Evolutionary conservation across 2,113 vertebrate genomes (phyloP).

Genomic region (Antigone vipio): DNA sequence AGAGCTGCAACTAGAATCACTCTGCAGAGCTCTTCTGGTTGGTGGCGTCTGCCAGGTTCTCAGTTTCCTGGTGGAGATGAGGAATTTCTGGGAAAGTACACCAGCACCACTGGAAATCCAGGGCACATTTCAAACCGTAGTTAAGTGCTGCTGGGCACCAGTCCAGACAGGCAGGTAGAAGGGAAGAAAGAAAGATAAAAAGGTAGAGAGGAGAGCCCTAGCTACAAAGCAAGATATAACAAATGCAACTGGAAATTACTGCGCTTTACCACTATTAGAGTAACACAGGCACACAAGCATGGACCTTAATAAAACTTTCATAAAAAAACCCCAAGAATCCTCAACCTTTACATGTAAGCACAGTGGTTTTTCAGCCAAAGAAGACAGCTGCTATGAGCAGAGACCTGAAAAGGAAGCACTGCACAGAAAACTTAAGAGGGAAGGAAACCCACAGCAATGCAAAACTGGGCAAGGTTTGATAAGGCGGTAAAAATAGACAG

Average conservation of each 20-base stretch:
- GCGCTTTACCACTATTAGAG: neutral
- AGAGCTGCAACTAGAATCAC: neutral
- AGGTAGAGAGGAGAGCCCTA: neutral
- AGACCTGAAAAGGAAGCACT: neutral
- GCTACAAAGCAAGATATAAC: neutral
- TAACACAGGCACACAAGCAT: neutral
- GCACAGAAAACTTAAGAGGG: neutral
- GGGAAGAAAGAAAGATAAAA: neutral
- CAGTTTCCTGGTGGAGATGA: neutral
- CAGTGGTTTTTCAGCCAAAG: neutral
- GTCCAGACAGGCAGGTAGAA: neutral
- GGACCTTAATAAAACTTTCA: neutral
- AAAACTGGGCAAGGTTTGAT: neutral
- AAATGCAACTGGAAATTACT: neutral
- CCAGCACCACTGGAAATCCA: neutral
- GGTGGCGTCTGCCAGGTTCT: neutral
- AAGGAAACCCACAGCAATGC: neutral
- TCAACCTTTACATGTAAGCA: neutral
- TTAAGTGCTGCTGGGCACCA: neutral
- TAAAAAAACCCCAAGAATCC: neutral
- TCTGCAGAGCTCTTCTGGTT: neutral
- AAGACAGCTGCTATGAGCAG: neutral
- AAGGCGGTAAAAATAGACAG: neutral
- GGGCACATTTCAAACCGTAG: rapidly evolving
- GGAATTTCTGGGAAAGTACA: neutral